A percentile compares a stretch with the other conserved stretches of the same genome.
Conservation (phyloP, 2,888 invertebrate species). For the Drosophila ezoana region DNA sequence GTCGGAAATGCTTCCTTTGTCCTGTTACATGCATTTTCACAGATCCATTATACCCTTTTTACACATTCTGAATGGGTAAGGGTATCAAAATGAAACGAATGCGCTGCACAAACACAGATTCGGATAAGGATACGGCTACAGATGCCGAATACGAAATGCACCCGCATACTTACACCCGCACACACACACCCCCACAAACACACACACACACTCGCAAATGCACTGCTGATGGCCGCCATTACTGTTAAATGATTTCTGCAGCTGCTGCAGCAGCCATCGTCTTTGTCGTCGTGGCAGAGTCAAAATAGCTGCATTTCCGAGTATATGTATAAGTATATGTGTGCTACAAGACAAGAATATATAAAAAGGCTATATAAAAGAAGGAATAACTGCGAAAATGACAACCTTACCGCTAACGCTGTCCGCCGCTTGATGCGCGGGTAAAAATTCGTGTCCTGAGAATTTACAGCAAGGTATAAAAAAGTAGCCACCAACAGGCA, state of each 20-base stretch:
- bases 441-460: constrained; percentile 41
- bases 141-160: constrained; percentile 9
- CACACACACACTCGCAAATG: constrained; percentile 6
- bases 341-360: background rate
- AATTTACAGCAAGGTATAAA: constrained; percentile 23
- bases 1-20: too few species aligned
- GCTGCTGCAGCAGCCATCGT: constrained; percentile 1
- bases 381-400: constrained; percentile 8
- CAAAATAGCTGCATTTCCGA: constrained; percentile 16
- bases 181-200: background rate
- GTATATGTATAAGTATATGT: background rate
- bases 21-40: too few species aligned
- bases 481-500: constrained; percentile 10
- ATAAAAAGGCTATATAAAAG: background rate
- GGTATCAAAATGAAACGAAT: constrained; percentile 14
- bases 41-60: too few species aligned
- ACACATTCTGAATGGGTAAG: background rate
- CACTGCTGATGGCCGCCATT: constrained; percentile 34
- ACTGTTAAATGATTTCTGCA: constrained; percentile 36
- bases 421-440: constrained; percentile 19
- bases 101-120: constrained; percentile 27
- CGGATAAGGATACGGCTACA: constrained; percentile 5
- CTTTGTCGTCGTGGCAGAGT: constrained; percentile 3
- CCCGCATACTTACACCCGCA: background rate
- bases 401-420: constrained; percentile 19